These are phyloP conservation scores for Galeopsomyia nigrocyanea DNA, from an alignment of 2,888 invertebrate genomes.

Conservation along the genomic window DNA sequence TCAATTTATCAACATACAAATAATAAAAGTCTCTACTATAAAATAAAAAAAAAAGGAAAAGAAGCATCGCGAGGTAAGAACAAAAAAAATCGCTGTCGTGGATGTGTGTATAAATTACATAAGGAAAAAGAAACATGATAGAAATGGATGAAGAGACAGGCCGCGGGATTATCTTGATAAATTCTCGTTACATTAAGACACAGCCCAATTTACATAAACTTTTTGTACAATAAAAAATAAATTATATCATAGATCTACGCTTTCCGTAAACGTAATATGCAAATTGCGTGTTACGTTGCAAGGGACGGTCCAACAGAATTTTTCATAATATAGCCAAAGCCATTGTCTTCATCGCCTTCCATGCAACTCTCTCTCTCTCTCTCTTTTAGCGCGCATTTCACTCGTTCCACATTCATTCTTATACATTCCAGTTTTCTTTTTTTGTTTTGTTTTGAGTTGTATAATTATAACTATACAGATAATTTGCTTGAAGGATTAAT, in stretches of 20 bases:
- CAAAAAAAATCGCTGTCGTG: background rate
- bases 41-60: slow-evolving; percentile 20
- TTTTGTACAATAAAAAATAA: slow-evolving; percentile 36
- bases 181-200: slow-evolving; percentile 31
- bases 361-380: slow-evolving; percentile 24
- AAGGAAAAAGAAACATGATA: too few species aligned
- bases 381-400: slow-evolving; percentile 4
- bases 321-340: slow-evolving; percentile 33
- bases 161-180: slow-evolving; percentile 31
- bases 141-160: slow-evolving; percentile 13
- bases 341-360: slow-evolving; percentile 25
- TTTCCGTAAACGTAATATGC: slow-evolving; percentile 22
- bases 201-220: slow-evolving; percentile 35
- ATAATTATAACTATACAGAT: slow-evolving; percentile 40
- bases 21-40: slow-evolving; percentile 14
- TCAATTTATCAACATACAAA: background rate
- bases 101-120: too few species aligned
- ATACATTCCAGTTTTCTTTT: slow-evolving; percentile 26
- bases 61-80: background rate
- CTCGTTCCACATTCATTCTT: slow-evolving; percentile 25
- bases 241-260: slow-evolving; percentile 41
- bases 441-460: slow-evolving; percentile 19
- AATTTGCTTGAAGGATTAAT: slow-evolving; percentile 31
- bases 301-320: slow-evolving; percentile 34
- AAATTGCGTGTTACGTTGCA: slow-evolving; percentile 5